Evolutionary conservation across 2,113 vertebrate species (phyloP), one percentile per base, ranked within the genome.

Genomic region (Origma solitaria): DNA sequence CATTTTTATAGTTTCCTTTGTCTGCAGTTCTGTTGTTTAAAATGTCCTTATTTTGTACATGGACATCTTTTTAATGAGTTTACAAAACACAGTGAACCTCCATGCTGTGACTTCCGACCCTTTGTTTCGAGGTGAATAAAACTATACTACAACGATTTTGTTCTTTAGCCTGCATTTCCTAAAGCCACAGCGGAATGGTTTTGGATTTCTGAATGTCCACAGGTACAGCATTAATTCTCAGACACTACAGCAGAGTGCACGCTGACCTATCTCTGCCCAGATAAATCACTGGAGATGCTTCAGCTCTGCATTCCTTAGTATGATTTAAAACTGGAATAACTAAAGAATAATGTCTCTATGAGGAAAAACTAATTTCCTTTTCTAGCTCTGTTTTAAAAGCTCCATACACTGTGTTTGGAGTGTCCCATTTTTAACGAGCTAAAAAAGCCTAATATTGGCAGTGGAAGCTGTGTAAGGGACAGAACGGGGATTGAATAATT

Each of bases 31-130:
- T 23, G 14, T 85, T 78, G 37, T 90, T 89, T 44, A 9, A 85
- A n/a, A 76, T 31, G 27, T 47, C 76, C 54, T 88, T 28, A 75
- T 96, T 95, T 91, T 94, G 79, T 94, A 96, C 66, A 11, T 4
- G 79, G 94, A 82, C 81, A 86, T 91, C 24, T 96, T 95, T 96
- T 95, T 86, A 92, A 95, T 89, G 66, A 73, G 95, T 97, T 97
- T 97, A 97, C 97, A 96, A 88, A 97, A 94, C 60, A 94, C 95
- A 97, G 35, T n/a, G 7, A 72, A 86, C 73, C 92, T 89, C 73
- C 65, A 40, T 78, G 62, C 73, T 68, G 83, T 95, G 90, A 92
- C 53, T 86, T 92, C 33, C 47, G 51, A 85, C 40, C 31, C 22
- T 90, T 82, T 94, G 92, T 96, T 96, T 87, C 31, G 69, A 86